Conservation (phyloP, 1,140 invertebrate genomes). For the Rhyzopertha dominica region DNA sequence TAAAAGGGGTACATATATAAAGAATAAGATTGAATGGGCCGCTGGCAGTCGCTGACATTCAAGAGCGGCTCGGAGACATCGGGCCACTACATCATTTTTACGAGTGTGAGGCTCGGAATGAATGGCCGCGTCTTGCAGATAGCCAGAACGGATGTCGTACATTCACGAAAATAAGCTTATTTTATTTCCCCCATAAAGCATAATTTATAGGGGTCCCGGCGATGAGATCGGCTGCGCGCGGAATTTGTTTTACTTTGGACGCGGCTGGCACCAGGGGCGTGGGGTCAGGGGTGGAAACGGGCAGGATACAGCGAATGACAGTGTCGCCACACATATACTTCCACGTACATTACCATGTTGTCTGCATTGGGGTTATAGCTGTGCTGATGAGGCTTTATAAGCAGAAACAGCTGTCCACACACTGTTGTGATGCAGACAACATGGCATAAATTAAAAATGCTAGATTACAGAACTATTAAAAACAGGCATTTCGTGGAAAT, state of each 20-base stretch:
- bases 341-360: no score
- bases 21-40: neutral
- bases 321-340: no score
- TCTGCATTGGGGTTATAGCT: no score
- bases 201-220: conserved; percentile 35
- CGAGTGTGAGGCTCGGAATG: conserved; percentile 18
- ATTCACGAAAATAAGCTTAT: conserved; percentile 44
- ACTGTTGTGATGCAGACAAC: no score
- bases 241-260: conserved; percentile 39
- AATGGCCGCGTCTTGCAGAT: conserved; percentile 40
- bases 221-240: conserved; percentile 19
- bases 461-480: no score
- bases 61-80: conserved; percentile 15
- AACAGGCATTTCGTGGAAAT: no score
- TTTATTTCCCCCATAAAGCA: conserved; percentile 41
- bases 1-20: neutral
- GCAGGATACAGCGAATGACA: no score
- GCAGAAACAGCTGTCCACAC: no score
- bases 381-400: no score
- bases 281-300: no score
- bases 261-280: no score
- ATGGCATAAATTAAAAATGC: no score
- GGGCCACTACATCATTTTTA: conserved; percentile 24
- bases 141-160: conserved; percentile 43
- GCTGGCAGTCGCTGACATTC: conserved; percentile 18